Conservation (phyloP, 2,888 invertebrate genomes). For the Stenoptilia bipunctidactyla region DNA sequence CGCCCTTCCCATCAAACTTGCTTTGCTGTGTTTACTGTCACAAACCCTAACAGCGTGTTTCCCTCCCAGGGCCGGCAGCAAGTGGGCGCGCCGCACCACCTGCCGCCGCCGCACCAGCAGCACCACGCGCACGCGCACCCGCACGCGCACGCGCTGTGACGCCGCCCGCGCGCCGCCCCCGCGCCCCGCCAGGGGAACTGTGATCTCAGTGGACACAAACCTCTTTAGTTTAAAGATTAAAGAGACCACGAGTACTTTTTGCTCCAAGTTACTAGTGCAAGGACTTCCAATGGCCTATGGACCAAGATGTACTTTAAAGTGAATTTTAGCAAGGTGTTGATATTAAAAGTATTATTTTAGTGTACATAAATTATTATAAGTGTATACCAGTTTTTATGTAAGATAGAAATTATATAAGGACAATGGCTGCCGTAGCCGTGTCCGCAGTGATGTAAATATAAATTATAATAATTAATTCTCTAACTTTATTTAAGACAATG, state of each 20-base stretch:
- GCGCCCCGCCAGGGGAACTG: too few species aligned
- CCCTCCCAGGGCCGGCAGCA: slow-evolving; percentile 52
- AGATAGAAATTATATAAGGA: neutral
- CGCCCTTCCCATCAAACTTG: too few species aligned
- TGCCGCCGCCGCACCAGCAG: slow-evolving; percentile 32
- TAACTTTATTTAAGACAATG: slow-evolving; percentile 9
- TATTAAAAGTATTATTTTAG: slow-evolving; percentile 21
- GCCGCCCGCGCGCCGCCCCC: slow-evolving; percentile 16
- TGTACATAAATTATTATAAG: slow-evolving; percentile 19
- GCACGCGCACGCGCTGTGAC: slow-evolving; percentile 63
- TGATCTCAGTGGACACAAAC: too few species aligned
- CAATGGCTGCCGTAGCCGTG: neutral
- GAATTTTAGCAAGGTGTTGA: neutral
- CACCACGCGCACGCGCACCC: too few species aligned
- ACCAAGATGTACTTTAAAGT: neutral
- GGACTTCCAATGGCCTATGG: neutral
- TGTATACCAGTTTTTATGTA: neutral
- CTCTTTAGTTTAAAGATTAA: too few species aligned
- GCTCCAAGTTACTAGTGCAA: too few species aligned
- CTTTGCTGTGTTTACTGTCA: too few species aligned
- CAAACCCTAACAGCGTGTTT: too few species aligned
- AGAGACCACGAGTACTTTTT: too few species aligned
- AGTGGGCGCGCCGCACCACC: slow-evolving; percentile 36
- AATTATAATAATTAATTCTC: slow-evolving; percentile 9
- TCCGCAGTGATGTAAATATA: slow-evolving; percentile 25